These are phyloP conservation scores for Nasonia oneida DNA, from an alignment of 2,888 invertebrate genomes.

Conservation along the genomic window DNA sequence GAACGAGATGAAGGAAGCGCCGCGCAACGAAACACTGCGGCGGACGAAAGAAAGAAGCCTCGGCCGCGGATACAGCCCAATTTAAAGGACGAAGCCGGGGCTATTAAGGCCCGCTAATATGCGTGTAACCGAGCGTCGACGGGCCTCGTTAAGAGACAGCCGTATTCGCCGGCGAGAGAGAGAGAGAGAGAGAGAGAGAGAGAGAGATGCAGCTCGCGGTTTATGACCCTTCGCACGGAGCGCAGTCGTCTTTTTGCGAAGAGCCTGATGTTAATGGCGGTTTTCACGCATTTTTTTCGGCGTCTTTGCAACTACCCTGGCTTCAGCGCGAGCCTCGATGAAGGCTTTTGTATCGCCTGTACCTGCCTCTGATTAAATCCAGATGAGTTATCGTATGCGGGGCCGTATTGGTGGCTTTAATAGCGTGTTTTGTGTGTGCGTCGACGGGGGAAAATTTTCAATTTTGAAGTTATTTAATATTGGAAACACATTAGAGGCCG, in stretches of 20 bases:
- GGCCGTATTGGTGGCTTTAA: no score
- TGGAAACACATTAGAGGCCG: neutral
- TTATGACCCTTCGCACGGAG: neutral
- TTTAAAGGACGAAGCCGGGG: constrained; percentile 48
- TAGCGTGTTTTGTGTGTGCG: neutral
- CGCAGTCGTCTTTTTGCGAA: neutral
- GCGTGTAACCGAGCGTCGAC: constrained; percentile 51
- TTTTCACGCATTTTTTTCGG: constrained; percentile 35
- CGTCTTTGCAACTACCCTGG: constrained; percentile 3
- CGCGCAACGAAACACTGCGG: constrained; percentile 32
- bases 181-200: neutral
- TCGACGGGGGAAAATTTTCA: neutral
- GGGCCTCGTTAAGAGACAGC: constrained; percentile 2
- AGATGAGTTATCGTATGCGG: neutral
- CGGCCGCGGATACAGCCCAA: constrained; percentile 46
- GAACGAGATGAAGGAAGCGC: neutral
- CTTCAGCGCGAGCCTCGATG: neutral
- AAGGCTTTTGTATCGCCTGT: neutral
- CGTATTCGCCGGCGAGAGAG: neutral
- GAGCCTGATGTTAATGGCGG: constrained; percentile 17
- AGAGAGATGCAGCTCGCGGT: neutral
- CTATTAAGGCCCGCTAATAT: constrained; percentile 60
- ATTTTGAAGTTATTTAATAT: constrained; percentile 1
- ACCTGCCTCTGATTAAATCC: constrained; percentile 1
- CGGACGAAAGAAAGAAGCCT: constrained; percentile 9